Evolutionary conservation across 2,797 vertebrate genomes (phyloP).

Genomic region (Hoplostethus mediterraneus): DNA sequence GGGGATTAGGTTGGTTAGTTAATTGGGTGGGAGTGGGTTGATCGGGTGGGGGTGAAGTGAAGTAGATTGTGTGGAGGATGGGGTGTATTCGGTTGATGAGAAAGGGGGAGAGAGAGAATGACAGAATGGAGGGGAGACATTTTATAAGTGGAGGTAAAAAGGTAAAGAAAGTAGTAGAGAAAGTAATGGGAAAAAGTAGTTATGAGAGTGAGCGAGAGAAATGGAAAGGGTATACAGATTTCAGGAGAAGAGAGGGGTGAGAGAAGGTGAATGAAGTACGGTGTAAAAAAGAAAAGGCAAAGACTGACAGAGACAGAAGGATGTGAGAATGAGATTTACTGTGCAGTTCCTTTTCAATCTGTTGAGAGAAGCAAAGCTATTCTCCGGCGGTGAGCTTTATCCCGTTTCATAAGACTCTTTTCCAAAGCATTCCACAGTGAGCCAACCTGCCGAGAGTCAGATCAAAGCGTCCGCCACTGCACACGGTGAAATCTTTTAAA

Average conservation of each 20-base stretch:
- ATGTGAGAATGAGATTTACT: slow-evolving; percentile 70
- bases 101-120: slow-evolving; percentile 28
- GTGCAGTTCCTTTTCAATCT: slow-evolving; percentile 70
- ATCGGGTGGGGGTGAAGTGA: slow-evolving; percentile 26
- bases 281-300: slow-evolving; percentile 23
- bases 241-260: slow-evolving; percentile 41
- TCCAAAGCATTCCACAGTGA: slow-evolving; percentile 61
- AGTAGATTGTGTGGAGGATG: no score
- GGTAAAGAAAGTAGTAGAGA: slow-evolving; percentile 4
- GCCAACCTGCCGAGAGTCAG: slow-evolving; percentile 74
- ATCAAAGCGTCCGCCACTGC: slow-evolving; percentile 71
- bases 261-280: slow-evolving; percentile 48
- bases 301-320: slow-evolving; percentile 62
- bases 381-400: slow-evolving; percentile 72
- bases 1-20: no score
- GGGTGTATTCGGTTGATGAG: background rate
- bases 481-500: slow-evolving; percentile 61
- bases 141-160: background rate
- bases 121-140: background rate
- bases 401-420: slow-evolving; percentile 75
- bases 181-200: slow-evolving; percentile 46
- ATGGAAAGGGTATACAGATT: slow-evolving; percentile 41
- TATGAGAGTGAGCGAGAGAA: slow-evolving; percentile 32
- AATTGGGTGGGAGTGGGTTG: no score
- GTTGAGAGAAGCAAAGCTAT: slow-evolving; percentile 74